These are phyloP conservation scores for Diarsia rubi DNA, from an alignment of 2,888 invertebrate genomes.

Conservation along the genomic window DNA sequence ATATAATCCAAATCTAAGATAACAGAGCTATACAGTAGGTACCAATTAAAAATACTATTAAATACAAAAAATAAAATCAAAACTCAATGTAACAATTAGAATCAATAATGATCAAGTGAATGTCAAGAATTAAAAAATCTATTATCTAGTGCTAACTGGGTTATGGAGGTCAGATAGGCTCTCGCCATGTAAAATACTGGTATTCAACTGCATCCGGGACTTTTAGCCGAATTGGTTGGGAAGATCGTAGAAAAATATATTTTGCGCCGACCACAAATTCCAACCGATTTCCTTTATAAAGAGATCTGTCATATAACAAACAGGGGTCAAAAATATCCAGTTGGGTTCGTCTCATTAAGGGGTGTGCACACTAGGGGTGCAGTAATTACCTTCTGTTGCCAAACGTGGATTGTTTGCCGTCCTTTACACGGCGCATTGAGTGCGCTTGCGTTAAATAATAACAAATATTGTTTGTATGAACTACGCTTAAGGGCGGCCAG, in stretches of 20 bases:
- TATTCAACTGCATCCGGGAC: not conserved
- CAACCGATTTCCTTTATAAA: not conserved
- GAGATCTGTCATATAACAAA: not conserved
- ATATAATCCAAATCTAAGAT: too few relatives aligned
- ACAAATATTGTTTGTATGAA: constrained; percentile 83
- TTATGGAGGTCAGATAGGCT: not conserved
- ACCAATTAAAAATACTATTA: too few relatives aligned
- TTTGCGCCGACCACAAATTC: not conserved
- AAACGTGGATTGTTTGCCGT: constrained; percentile 80
- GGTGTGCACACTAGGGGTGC: constrained; percentile 80
- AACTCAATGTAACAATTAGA: too few relatives aligned
- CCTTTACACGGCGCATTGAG: constrained; percentile 76
- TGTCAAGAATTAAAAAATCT: too few relatives aligned
- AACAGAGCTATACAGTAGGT: too few relatives aligned
- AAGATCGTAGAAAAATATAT: not conserved
- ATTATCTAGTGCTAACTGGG: not conserved
- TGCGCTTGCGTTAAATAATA: constrained; percentile 82
- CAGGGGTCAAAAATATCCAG: constrained; percentile 75
- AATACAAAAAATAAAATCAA: too few relatives aligned
- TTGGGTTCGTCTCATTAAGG: constrained; percentile 71
- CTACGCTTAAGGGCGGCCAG: constrained; percentile 79
- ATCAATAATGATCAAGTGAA: too few relatives aligned
- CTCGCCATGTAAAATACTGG: not conserved
- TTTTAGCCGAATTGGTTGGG: too few relatives aligned
- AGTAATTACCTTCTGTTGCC: constrained; percentile 83